These are phyloP conservation scores for Subacronicta megacephala DNA, from an alignment of 2,888 invertebrate genomes.

Conservation along the genomic window DNA sequence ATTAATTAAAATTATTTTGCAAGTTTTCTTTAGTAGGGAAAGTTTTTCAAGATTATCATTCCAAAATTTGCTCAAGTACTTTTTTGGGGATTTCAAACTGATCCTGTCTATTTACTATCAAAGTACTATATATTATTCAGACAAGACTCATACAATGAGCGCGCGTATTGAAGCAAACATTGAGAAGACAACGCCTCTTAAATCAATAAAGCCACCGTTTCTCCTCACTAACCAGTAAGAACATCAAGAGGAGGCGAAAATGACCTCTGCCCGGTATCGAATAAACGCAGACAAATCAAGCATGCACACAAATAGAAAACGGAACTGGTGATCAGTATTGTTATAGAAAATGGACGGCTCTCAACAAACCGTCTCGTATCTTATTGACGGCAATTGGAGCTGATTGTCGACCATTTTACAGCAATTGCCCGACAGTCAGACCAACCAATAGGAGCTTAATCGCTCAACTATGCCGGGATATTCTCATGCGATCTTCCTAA, in stretches of 20 bases:
- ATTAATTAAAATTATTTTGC: too few relatives aligned
- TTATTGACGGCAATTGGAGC: conserved; percentile 86
- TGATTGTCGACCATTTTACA: conserved; percentile 85
- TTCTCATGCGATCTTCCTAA: conserved; percentile 81
- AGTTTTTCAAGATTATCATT: too few relatives aligned
- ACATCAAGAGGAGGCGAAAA: not conserved
- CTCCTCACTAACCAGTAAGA: conserved; percentile 5
- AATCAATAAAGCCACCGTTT: conserved; percentile 32
- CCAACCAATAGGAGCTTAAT: conserved; percentile 71
- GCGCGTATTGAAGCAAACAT: not conserved
- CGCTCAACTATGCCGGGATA: conserved; percentile 77
- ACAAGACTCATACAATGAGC: too few relatives aligned
- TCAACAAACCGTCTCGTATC: conserved; percentile 70
- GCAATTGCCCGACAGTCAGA: conserved; percentile 76
- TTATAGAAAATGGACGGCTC: conserved; percentile 60
- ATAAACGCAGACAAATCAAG: conserved; percentile 42
- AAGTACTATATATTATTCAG: too few relatives aligned
- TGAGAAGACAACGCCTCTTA: conserved; percentile 10
- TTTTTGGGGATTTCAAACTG: too few relatives aligned
- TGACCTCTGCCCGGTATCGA: conserved; percentile 24
- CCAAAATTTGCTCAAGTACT: too few relatives aligned
- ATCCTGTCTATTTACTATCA: too few relatives aligned
- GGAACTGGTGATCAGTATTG: conserved; percentile 56
- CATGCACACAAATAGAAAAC: conserved; percentile 49
- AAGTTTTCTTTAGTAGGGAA: too few relatives aligned